Percentiles rank a stretch among this genome's conserved stretches.
phyloP scores from a whole-genome alignment of 2,797 vertebrate genomes.

The Eutrigla gurnardus region DNA sequence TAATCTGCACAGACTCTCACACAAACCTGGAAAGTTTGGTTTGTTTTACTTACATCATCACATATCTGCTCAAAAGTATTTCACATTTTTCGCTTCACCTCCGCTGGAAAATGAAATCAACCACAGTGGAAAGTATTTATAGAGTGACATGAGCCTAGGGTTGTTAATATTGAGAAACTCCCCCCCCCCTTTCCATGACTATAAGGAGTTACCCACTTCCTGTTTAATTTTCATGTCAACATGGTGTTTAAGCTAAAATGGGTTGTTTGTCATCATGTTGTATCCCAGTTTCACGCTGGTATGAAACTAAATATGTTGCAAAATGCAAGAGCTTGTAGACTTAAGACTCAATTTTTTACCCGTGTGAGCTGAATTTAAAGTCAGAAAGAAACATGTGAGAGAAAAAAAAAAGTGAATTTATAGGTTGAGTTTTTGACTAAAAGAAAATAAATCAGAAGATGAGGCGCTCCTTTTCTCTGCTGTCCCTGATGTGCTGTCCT shows the following conservation, averaged over 20 bases:
- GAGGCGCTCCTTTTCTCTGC: no score
- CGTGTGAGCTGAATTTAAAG: neutral
- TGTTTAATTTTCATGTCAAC: slow-evolving; percentile 23
- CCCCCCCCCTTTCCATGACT: no score
- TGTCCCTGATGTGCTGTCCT: no score
- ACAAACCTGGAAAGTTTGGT: slow-evolving; percentile 44
- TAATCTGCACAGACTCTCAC: slow-evolving; percentile 53
- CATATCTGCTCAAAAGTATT: slow-evolving; percentile 29
- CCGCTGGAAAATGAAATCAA: slow-evolving; percentile 8
- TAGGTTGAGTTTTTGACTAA: no score
- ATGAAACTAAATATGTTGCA: neutral
- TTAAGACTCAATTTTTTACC: no score
- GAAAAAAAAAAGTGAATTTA: no score
- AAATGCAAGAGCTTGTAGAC: neutral
- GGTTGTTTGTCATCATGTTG: slow-evolving; percentile 1
- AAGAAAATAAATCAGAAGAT: no score
- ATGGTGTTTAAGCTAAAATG: slow-evolving; percentile 7
- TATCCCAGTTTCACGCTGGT: slow-evolving; percentile 12
- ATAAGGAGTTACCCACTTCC: neutral
- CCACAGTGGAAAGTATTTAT: neutral
- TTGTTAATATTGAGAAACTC: neutral
- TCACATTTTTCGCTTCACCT: neutral
- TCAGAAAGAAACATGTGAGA: no score
- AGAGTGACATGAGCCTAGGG: neutral
- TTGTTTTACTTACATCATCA: slow-evolving; percentile 43